These are phyloP conservation scores for Philopedon plagiatum DNA, from an alignment of 2,888 invertebrate genomes.

Conservation along the genomic window DNA sequence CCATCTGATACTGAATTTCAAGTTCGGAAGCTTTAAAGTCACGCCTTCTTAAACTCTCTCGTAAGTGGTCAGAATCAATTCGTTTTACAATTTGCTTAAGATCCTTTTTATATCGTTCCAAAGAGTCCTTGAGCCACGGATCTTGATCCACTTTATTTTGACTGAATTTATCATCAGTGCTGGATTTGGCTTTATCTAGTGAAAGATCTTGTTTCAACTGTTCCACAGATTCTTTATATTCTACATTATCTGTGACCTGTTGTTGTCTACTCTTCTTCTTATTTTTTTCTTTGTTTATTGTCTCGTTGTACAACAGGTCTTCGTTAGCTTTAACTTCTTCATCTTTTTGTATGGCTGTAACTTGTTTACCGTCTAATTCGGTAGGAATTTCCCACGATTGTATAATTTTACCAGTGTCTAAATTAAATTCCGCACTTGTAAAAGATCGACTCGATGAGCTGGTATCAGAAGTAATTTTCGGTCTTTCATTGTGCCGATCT, in stretches of 20 bases:
- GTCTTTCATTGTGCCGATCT: not conserved
- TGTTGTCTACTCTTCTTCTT: not conserved
- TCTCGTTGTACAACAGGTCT: slow-evolving; percentile 53
- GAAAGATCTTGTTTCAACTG: slow-evolving; percentile 23
- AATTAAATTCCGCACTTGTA: slow-evolving; percentile 55
- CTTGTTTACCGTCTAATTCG: not conserved
- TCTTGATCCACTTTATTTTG: slow-evolving; percentile 17
- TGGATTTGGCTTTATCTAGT: not conserved
- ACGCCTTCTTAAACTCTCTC: slow-evolving; percentile 37
- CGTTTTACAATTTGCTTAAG: slow-evolving; percentile 32
- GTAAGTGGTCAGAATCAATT: slow-evolving; percentile 37
- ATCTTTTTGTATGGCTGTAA: not conserved
- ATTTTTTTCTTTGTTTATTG: slow-evolving; percentile 45
- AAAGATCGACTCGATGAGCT: slow-evolving; percentile 41
- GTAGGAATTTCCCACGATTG: slow-evolving; percentile 16
- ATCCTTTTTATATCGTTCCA: slow-evolving; percentile 34
- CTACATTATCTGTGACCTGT: not conserved
- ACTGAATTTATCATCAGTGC: not conserved
- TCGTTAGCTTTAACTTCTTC: slow-evolving; percentile 21
- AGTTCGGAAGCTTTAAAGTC: slow-evolving; percentile 12
- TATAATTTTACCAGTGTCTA: slow-evolving; percentile 50
- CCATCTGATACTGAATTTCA: slow-evolving; percentile 4
- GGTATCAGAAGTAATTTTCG: not conserved
- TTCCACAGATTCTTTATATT: slow-evolving; percentile 3
- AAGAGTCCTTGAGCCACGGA: slow-evolving; percentile 32